These are phyloP conservation scores for Typhlomys cinereus DNA, from an alignment of 2,113 vertebrate species.

Conservation along the genomic window DNA sequence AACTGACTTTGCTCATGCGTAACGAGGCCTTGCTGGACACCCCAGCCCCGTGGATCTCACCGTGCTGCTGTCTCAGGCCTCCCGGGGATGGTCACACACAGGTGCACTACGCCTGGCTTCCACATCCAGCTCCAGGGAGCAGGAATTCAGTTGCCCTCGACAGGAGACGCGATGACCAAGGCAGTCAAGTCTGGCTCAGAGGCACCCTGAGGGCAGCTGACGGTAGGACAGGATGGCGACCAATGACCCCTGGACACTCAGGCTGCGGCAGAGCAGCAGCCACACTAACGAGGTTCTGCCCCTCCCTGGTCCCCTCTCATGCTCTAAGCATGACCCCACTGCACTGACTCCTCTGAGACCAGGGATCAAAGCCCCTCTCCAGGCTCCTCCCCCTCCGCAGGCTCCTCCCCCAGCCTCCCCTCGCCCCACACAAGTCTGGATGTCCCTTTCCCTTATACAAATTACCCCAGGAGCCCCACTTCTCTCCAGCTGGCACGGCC, in stretches of 20 bases:
- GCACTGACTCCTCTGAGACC: background rate
- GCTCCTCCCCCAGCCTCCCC: background rate
- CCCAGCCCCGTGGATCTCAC: too few species aligned
- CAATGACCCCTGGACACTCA: too few species aligned
- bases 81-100: too few species aligned
- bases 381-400: background rate
- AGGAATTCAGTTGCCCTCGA: too few species aligned
- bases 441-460: background rate
- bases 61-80: background rate
- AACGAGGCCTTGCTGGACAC: background rate
- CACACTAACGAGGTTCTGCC: background rate
- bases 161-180: background rate
- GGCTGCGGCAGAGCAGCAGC: background rate
- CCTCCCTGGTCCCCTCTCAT: background rate
- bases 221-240: too few species aligned
- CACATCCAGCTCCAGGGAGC: background rate
- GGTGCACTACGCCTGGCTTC: background rate
- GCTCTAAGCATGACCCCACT: rapidly evolving
- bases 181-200: background rate
- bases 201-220: background rate
- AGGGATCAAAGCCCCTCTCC: too few species aligned
- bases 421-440: too few species aligned
- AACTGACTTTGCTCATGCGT: too few species aligned
- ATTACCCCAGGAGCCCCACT: rapidly evolving
- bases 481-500: rapidly evolving